Evolutionary conservation across 2,113 vertebrate species (phyloP), one percentile per base, ranked within the genome.

Genomic region (Fulmarus glacialis): DNA sequence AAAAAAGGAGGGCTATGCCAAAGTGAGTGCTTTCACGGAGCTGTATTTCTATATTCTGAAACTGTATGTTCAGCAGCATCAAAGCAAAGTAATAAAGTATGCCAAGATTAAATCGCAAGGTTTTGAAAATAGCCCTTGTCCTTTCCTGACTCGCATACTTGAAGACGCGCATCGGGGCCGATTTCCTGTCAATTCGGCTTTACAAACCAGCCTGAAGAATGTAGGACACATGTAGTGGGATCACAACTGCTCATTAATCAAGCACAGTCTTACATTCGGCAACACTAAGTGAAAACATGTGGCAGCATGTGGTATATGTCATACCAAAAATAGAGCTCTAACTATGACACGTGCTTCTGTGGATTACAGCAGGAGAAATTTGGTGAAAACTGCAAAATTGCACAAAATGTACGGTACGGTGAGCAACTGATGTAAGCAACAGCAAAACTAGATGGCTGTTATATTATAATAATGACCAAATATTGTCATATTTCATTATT

Each of bases 21-120:
- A 94, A 82, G 29, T 3, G 13, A 92, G 53, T 27, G 30, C 8
- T 80, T 82, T 45, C 40, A 62, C 0, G 5, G 66, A 82, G 21
- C 34, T 89, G 26, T 60, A 63, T 55, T 58, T 62, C 59, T 63
- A 0, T 50, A 34, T 66, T 93, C 78, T 58, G 62, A 85, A 95
- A 90, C 78, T 48, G 10, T 53, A 74, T 22, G 58, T 77, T 84
- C 60, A 70, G 34, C 40, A 70, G 50, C 6, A 1, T n/a, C 81
- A 87, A 24, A 89, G 60, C 47, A 87, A 87, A 85, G 53, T 29
- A 89, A 93, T 63, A 87, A 96, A 78, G 11, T 43, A 58, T 42
- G 40, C 22, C 70, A 89, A 78, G 52, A 88, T 63, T 89, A 78
- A 87, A 90, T 63, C 17, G 0, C 15, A 38, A 29, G 30, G 42